A percentile compares a stretch with the other conserved stretches of the same genome.
Evolutionary conservation across 2,888 invertebrate genomes (phyloP).

Genomic region (Ichneumoninae sp.): DNA sequence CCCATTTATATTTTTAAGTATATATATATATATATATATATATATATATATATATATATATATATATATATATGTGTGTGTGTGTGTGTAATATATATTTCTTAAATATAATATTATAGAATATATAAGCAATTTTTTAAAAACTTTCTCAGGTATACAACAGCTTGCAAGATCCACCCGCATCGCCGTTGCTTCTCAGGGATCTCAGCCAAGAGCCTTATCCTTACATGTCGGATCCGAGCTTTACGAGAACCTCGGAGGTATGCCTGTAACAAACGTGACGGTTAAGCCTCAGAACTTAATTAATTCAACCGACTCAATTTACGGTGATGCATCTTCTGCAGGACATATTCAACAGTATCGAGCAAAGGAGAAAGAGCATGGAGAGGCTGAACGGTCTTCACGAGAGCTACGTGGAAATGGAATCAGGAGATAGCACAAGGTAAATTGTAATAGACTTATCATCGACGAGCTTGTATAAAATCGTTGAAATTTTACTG

Average conservation of each 20-base stretch:
- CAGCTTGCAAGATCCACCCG: slow-evolving; percentile 82
- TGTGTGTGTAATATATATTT: neutral
- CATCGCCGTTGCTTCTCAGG: slow-evolving; percentile 79
- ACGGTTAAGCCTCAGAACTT: neutral
- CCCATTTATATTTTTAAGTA: too few species aligned
- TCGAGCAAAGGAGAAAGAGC: slow-evolving; percentile 81
- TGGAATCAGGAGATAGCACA: slow-evolving; percentile 72
- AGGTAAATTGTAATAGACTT: slow-evolving; percentile 70
- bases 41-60: too few species aligned
- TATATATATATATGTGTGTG: too few species aligned
- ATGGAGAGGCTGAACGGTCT: slow-evolving; percentile 81
- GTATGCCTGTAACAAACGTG: slow-evolving; percentile 65
- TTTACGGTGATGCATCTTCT: neutral
- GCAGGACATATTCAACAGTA: slow-evolving; percentile 82
- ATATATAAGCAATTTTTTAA: neutral
- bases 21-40: too few species aligned
- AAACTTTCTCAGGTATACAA: slow-evolving; percentile 79
- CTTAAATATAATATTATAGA: too few species aligned
- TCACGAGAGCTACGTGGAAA: slow-evolving; percentile 77
- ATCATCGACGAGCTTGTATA: neutral
- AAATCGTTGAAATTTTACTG: slow-evolving; percentile 9
- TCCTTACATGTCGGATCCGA: slow-evolving; percentile 79
- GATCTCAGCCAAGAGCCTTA: slow-evolving; percentile 78
- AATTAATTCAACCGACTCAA: neutral
- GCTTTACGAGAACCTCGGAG: slow-evolving; percentile 82